Evolutionary conservation across 2,888 invertebrate species (phyloP), one percentile per base, ranked within the genome.

Genomic region (Strigamia crassipes): DNA sequence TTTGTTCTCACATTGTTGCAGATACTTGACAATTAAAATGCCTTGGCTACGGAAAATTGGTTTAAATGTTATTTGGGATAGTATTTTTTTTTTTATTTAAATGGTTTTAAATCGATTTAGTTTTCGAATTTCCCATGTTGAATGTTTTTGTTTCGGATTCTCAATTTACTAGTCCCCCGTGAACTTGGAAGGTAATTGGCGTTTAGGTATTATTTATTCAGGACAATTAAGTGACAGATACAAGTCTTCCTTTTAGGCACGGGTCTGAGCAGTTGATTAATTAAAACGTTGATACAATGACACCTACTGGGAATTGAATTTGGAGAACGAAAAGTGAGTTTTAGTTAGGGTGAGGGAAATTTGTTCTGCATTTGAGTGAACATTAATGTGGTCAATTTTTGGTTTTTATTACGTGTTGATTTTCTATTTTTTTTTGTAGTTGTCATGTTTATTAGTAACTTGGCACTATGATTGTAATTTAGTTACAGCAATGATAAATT

Each of bases 201-300:
- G 73, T 73, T 73, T 31, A 23, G 73, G 12, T 73, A 73, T 73
- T 73, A 73, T 73, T 73, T 73, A 73, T 73, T 73, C n/a, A 73
- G 12, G 27, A 27, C 73, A 73, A 73, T 73, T n/a, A 27, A 73
- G 31, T 73, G 73, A 73, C 73, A 73, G 73, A 73, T 9, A 13
- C 73, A 73, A 73, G 12, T 73, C 73, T 27, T 31, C 15, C 73
- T 73, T 73, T 31, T 31, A 73, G 27, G 12, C 73, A 73, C 23
- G 31, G 1, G 27, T 73, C 73, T 73, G 73, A 27, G 31, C 6
- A 31, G 73, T 13, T 73, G 27, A 73, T 73, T 73, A 73, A 73
- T 73, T 73, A 31, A 27, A 73, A 23, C 31, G 73, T 73, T 73
- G 73, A 73, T 73, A 12, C 31, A 73, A 73, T 73, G 73, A 73